Evolutionary conservation across 2,797 vertebrate species (phyloP), one percentile per base, ranked within the genome.

Genomic region (Oceanodroma leucorhoa): DNA sequence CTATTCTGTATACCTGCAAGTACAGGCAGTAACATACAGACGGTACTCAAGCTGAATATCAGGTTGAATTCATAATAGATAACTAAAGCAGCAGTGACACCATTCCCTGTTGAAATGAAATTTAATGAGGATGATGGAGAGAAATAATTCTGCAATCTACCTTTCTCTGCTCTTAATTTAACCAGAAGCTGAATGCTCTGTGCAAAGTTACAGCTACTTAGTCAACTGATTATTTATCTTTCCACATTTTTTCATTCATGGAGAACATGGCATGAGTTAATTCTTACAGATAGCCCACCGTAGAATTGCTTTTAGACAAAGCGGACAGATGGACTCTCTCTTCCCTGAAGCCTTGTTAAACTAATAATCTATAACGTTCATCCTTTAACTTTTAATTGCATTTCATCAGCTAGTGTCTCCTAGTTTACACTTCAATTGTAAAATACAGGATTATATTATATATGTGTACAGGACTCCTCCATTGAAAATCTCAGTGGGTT

Each of bases 121-220:
- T 97, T 97, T 98, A 98, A 97, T 97, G 97, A 98, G 96, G 78
- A 93, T 48, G 83, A 92, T 75, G 64, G 94, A 96, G 77, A 95
- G 93, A 96, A 96, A 64, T 95, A 97, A 97, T 94, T 97, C 76
- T 96, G 62, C 83, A 41, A 73, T 96, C 83, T 94, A 95, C 92
- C 72, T 88, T 91, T 91, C 60, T 94, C 89, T 93, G 89, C 83
- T 96, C 95, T 96, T 97, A 95, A 97, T 97, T 97, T 96, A 97
- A 96, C 79, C 61, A 92, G 87, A 90, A 97, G 69, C 83, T 84
- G 58, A 95, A 93, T 83, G 72, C 80, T 90, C 92, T 73, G 65
- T 95, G 40, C 79, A 78, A 95, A 96, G 93, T 96, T 96, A 84
- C 65, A 90, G 61, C 73, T 79, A 95, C 82, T 95, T 96, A 85